Conservation (phyloP, 2,113 vertebrate species). For the Nymphicus hollandicus region DNA sequence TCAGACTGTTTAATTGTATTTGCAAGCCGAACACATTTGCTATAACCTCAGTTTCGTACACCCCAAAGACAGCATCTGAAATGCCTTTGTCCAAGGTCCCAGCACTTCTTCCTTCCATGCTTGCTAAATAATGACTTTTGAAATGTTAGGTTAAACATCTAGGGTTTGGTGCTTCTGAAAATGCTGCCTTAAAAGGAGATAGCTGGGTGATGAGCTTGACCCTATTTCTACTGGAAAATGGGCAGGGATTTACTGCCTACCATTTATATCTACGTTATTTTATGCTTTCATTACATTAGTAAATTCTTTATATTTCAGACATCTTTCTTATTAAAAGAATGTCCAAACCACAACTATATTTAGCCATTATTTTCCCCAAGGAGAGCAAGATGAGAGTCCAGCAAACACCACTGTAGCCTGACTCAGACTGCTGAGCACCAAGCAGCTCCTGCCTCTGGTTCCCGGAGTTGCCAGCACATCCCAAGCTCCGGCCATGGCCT, state of each 20-base stretch:
- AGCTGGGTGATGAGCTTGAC: not conserved
- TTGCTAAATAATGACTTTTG: not conserved
- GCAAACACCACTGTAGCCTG: not conserved
- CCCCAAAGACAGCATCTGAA: not conserved
- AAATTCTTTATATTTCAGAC: not conserved
- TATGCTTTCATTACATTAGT: rapidly evolving
- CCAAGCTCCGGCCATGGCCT: rapidly evolving
- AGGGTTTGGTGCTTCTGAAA: not conserved
- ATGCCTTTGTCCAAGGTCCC: not conserved
- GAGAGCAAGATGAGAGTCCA: not conserved
- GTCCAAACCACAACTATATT: not conserved
- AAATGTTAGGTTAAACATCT: not conserved
- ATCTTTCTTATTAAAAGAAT: not conserved
- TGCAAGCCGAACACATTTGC: not conserved
- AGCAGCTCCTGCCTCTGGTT: not conserved
- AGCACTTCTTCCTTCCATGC: not conserved
- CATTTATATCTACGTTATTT: not conserved
- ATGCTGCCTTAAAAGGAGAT: constrained; percentile 51
- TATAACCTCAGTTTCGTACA: not conserved
- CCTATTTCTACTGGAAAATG: not conserved
- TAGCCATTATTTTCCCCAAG: not conserved
- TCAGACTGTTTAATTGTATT: constrained; percentile 51
- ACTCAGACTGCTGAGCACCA: not conserved
- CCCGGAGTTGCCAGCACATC: rapidly evolving
- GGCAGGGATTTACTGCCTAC: not conserved